phyloP scores from a whole-genome alignment of 2,797 vertebrate genomes.

The Nannoperca australis region DNA sequence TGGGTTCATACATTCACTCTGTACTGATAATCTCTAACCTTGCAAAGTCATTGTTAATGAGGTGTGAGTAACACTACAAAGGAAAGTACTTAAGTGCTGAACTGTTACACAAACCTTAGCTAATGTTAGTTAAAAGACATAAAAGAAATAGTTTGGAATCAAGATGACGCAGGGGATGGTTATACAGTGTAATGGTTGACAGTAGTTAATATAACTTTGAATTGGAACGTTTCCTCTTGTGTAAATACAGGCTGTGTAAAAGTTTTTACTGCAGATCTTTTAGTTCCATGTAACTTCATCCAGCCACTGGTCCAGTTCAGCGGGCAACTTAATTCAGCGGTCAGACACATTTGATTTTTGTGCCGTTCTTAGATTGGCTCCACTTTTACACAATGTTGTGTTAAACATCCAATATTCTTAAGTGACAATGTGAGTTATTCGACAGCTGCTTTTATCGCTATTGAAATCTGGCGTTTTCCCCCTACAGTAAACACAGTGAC shows the following conservation, averaged over 20 bases:
- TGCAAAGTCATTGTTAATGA: constrained; percentile 20
- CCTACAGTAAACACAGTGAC: neutral
- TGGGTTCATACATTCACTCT: neutral
- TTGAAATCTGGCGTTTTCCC: neutral
- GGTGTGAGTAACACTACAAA: neutral
- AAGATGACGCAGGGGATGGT: too few relatives aligned
- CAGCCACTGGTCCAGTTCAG: constrained; percentile 24
- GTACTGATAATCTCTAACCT: neutral
- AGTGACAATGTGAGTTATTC: neutral
- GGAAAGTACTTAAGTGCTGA: neutral
- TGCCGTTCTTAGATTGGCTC: neutral
- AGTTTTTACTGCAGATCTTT: constrained; percentile 9
- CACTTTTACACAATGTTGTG: neutral
- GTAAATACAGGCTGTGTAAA: constrained; percentile 7
- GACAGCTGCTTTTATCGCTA: neutral
- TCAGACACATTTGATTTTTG: neutral
- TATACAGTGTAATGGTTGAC: neutral
- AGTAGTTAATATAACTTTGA: neutral
- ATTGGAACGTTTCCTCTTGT: constrained; percentile 7
- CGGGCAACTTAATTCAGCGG: constrained; percentile 1
- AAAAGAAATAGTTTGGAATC: neutral
- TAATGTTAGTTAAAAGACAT: neutral
- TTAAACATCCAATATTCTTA: neutral
- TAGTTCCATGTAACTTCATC: constrained; percentile 17
- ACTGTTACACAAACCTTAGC: neutral